Evolutionary conservation across 2,113 vertebrate genomes (phyloP).

Genomic region (Ibidorhyncha struthersii): DNA sequence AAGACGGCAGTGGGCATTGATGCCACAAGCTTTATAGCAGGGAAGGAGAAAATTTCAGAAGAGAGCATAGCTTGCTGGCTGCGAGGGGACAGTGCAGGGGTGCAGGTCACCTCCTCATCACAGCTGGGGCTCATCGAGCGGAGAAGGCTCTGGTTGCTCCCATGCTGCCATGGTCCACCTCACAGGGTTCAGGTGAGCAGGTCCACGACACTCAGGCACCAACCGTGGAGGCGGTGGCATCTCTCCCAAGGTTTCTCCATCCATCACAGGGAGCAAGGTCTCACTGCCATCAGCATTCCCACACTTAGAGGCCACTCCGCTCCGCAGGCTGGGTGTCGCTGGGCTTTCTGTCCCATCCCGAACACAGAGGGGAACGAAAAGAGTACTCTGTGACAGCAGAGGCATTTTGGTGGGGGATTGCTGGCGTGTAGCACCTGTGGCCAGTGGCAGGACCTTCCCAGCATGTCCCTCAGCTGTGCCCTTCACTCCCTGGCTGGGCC

Average conservation of each 20-base stretch:
- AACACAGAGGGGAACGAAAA: background rate
- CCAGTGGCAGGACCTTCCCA: background rate
- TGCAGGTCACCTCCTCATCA: background rate
- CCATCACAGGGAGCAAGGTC: background rate
- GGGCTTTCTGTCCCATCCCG: background rate
- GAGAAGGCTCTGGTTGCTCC: background rate
- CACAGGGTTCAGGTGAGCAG: background rate
- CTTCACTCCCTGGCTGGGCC: background rate
- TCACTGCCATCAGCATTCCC: background rate
- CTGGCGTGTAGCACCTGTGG: background rate
- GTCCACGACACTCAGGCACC: background rate
- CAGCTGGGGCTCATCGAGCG: fast-evolving
- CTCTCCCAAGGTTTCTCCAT: background rate
- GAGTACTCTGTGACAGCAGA: background rate
- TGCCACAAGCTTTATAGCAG: fast-evolving
- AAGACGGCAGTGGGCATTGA: background rate
- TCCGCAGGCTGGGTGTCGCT: background rate
- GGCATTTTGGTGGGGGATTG: background rate
- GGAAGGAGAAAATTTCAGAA: background rate
- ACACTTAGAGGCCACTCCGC: fast-evolving
- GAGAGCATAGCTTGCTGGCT: background rate
- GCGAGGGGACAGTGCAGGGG: background rate
- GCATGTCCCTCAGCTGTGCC: constrained; percentile 21
- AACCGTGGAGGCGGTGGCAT: fast-evolving
- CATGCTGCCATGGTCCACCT: fast-evolving